Evolutionary conservation across 2,888 invertebrate species (phyloP).

Genomic region (Acrobasis consociella): DNA sequence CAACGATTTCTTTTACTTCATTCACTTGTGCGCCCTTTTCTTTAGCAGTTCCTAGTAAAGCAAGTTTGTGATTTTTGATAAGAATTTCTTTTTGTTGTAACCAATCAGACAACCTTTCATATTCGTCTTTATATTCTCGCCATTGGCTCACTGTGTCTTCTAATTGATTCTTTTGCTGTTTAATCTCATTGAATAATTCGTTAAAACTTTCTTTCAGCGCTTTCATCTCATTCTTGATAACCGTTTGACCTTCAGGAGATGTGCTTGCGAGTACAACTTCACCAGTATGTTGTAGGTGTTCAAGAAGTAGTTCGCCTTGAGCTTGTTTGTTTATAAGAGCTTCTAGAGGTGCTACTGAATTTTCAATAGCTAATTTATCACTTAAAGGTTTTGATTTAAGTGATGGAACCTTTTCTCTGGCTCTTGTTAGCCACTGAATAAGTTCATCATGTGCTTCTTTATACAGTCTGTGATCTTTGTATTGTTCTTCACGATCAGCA

Average conservation of each 20-base stretch:
- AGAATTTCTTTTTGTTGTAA: constrained; percentile 95
- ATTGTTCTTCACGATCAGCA: constrained; percentile 91
- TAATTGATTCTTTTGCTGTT: constrained; percentile 91
- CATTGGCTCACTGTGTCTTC: constrained; percentile 92
- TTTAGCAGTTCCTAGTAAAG: constrained; percentile 88
- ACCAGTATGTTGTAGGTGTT: constrained; percentile 93
- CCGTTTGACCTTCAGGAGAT: constrained; percentile 89
- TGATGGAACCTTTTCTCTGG: constrained; percentile 94
- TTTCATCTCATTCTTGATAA: constrained; percentile 92
- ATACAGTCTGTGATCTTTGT: constrained; percentile 93
- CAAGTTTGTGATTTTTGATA: constrained; percentile 94
- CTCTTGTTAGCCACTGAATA: constrained; percentile 92
- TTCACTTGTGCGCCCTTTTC: constrained; percentile 94
- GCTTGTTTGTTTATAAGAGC: constrained; percentile 93
- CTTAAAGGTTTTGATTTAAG: constrained; percentile 92
- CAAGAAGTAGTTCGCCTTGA: constrained; percentile 93
- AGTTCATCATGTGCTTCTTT: constrained; percentile 96
- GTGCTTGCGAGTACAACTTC: constrained; percentile 93
- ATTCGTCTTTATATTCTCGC: constrained; percentile 96
- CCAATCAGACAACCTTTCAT: constrained; percentile 95
- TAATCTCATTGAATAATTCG: constrained; percentile 91
- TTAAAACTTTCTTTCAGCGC: constrained; percentile 93
- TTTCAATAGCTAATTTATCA: constrained; percentile 94
- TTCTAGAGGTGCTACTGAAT: constrained; percentile 93
- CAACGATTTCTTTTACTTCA: constrained; percentile 90